Conservation (phyloP, 2,113 vertebrate species). For the Salvator merianae region DNA sequence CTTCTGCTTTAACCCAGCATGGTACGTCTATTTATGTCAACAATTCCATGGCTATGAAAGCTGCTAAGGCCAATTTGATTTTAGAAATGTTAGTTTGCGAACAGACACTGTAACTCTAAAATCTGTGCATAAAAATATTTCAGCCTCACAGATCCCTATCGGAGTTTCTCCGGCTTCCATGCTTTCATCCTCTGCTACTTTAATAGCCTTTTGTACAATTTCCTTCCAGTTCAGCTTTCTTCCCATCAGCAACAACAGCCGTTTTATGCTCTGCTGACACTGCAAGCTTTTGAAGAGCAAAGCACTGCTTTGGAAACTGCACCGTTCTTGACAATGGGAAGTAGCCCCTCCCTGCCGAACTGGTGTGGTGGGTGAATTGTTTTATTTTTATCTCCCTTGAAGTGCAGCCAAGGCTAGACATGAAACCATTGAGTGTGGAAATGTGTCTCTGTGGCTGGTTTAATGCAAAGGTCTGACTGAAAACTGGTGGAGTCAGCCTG, state of each 20-base stretch:
- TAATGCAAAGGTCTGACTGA: constrained; percentile 16
- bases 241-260: constrained; percentile 10
- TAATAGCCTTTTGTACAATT: constrained; percentile 5
- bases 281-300: constrained; percentile 35
- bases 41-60: not conserved
- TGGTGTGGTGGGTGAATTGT: not conserved
- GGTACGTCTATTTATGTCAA: not conserved
- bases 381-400: constrained; percentile 57
- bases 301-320: constrained; percentile 44
- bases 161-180: not conserved
- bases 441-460: constrained; percentile 36
- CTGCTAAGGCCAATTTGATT: not conserved
- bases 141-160: not conserved
- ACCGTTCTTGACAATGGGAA: constrained; percentile 10
- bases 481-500: not conserved
- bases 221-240: constrained; percentile 4
- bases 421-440: constrained; percentile 37
- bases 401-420: constrained; percentile 39
- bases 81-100: not conserved
- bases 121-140: not conserved
- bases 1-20: not conserved
- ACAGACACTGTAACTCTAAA: not conserved
- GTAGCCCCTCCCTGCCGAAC: constrained; percentile 20
- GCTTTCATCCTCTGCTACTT: not conserved
- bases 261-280: constrained; percentile 43